Conservation (phyloP, 2,888 invertebrate genomes). For the Polymixis flavicincta region DNA sequence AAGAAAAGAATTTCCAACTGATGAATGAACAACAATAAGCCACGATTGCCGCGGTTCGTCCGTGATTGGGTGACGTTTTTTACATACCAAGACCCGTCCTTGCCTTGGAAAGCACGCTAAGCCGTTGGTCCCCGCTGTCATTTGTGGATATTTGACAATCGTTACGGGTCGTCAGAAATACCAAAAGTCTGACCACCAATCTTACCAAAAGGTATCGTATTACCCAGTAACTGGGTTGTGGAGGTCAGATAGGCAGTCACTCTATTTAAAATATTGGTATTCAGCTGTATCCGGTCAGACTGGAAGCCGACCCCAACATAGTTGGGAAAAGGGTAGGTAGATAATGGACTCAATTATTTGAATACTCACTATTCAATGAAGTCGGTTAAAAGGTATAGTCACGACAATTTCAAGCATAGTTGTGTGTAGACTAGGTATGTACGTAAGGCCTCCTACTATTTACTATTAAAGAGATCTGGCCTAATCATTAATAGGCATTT, state of each 20-base stretch:
- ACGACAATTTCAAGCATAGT: constrained; percentile 6
- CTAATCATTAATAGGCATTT: constrained; percentile 11
- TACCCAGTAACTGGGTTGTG: no score
- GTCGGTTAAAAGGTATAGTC: neutral
- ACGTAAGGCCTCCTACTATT: neutral
- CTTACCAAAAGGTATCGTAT: no score
- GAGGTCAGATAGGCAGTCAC: no score
- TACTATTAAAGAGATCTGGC: neutral
- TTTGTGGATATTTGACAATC: no score
- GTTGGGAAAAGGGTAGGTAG: neutral
- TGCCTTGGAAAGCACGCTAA: no score
- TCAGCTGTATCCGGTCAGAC: neutral
- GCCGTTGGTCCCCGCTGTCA: no score
- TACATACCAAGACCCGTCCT: no score
- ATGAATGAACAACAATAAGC: neutral
- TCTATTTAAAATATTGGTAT: neutral
- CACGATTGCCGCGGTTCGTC: no score
- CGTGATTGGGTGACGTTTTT: no score
- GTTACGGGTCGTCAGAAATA: no score
- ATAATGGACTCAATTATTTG: neutral
- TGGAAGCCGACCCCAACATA: neutral
- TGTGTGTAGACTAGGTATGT: neutral
- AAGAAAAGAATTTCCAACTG: neutral
- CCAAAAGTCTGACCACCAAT: no score
- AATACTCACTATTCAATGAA: neutral